These are phyloP conservation scores for Maniola jurtina DNA, from an alignment of 1,140 invertebrate species.

Conservation along the genomic window DNA sequence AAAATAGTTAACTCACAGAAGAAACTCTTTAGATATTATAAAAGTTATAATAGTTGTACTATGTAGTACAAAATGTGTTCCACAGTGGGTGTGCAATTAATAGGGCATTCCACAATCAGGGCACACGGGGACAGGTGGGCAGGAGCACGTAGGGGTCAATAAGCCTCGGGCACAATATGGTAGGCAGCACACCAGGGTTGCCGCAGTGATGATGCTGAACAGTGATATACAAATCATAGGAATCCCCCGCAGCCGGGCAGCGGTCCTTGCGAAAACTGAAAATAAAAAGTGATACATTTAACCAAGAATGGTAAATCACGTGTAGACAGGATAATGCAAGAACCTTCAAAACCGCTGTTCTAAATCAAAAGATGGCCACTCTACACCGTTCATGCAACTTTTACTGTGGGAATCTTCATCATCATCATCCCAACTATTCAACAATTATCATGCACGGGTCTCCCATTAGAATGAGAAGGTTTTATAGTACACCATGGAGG, in stretches of 20 bases:
- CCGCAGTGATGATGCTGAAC: slow-evolving; percentile 46
- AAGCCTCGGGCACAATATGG: slow-evolving; percentile 43
- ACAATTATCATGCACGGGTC: too few species aligned
- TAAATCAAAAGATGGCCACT: too few species aligned
- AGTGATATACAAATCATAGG: slow-evolving; percentile 64
- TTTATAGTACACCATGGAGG: too few species aligned
- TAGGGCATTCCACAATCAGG: slow-evolving; percentile 59
- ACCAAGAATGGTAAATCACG: not conserved
- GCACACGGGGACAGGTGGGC: slow-evolving; percentile 50
- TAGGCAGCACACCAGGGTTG: slow-evolving; percentile 45
- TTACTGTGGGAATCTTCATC: too few species aligned
- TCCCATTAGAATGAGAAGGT: too few species aligned
- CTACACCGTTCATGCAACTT: too few species aligned
- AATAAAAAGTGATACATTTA: slow-evolving; percentile 36
- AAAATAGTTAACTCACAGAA: not conserved
- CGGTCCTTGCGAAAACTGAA: slow-evolving; percentile 35
- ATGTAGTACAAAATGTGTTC: not conserved
- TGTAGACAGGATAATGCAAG: too few species aligned
- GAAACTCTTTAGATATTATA: too few species aligned
- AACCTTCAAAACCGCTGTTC: too few species aligned
- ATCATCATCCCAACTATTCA: too few species aligned
- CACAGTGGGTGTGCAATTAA: slow-evolving; percentile 21
- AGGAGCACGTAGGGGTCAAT: slow-evolving; percentile 45
- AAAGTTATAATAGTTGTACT: too few species aligned
- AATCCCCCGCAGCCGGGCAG: slow-evolving; percentile 23